A percentile compares a stretch with the other conserved stretches of the same genome.
These are phyloP conservation scores for Taeniopygia guttata DNA, from an alignment of 2,797 vertebrate genomes.

Conservation along the genomic window DNA sequence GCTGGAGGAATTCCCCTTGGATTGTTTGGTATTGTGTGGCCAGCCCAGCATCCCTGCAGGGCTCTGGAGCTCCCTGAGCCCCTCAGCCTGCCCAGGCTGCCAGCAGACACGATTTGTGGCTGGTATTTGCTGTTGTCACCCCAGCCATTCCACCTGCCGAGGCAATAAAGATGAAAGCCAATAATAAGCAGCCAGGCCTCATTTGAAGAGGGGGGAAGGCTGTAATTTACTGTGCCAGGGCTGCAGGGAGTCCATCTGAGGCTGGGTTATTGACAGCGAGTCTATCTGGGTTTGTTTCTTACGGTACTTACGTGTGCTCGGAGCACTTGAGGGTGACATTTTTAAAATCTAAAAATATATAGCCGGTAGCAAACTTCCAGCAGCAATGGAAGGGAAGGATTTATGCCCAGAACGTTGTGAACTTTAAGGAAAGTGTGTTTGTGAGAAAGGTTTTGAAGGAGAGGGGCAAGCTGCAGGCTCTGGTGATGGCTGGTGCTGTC, in stretches of 20 bases:
- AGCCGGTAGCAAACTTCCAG: background rate
- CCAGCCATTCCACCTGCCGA: constrained; percentile 24
- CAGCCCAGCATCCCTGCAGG: background rate
- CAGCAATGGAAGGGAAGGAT: background rate
- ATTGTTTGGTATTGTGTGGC: accelerated
- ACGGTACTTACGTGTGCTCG: background rate
- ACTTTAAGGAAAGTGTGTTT: background rate
- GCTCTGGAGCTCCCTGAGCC: background rate
- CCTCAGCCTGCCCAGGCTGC: background rate
- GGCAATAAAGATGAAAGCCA: constrained; percentile 60
- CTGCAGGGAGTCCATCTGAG: constrained; percentile 48
- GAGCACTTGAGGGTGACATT: constrained; percentile 33
- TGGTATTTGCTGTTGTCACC: constrained; percentile 14
- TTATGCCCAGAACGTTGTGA: background rate
- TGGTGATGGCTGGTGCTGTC: background rate
- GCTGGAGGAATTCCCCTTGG: background rate
- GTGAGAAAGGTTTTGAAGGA: background rate
- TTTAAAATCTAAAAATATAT: constrained; percentile 53
- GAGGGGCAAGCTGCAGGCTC: background rate
- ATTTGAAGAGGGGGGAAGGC: background rate
- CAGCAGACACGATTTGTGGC: background rate
- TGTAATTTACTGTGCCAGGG: constrained; percentile 41
- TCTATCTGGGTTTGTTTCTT: constrained; percentile 13
- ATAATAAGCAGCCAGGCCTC: constrained; percentile 37
- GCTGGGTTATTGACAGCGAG: constrained; percentile 29